Base-by-base conservation (phyloP, 1,140 invertebrate species). In the Rhynchophorus ferrugineus region DNA sequence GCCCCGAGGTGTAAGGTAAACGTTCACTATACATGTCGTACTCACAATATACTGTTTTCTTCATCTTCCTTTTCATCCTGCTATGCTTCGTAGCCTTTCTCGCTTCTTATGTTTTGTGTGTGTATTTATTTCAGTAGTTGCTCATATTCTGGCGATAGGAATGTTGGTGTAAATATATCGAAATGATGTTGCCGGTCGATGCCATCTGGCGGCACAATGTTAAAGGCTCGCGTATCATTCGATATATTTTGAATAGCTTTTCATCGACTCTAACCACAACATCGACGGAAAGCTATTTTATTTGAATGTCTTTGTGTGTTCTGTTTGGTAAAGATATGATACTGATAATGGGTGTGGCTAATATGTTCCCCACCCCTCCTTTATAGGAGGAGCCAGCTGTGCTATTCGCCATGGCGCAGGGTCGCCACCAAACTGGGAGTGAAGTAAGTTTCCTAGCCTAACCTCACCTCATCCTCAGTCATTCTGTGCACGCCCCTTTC, bases 351-450 rank as follows among this genome's bases (percentile, higher is more conserved):
- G 54, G 52, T 61, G 60, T 69, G 65, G 66, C 64, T 70, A 71
- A 69, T 68, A 56, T 71, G 62, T 71, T 71, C 66, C 65, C 61
- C 63, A 60, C 59, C 60, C 63, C 65, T 60, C 55, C 64, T 61
- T 52, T 60, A 54, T 73, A 79, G 78, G 77, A 80, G 79, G 78
- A 80, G 78, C 72, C 75, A 78, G 71, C 72, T 75, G 62, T 83
- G 85, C 78, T 87, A 87, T 78, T 89, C 87, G 66, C 87, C 88
- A 75, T 91, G 87, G 88, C 82, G 85, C 67, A 82, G 87, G 73
- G 87, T 91, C 71, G 87, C 87, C 71, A 89, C 85, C 73, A 91
- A 90, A 75, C 83, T 91, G 64, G 88, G 88, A 82, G 87, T 91
- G 76, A 89, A 90, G 87, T 91, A 89, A 90, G 88, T 90, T 69